These are phyloP conservation scores for Caenorhabditis auriculariae DNA, from an alignment of 2,888 invertebrate species.

Conservation along the genomic window DNA sequence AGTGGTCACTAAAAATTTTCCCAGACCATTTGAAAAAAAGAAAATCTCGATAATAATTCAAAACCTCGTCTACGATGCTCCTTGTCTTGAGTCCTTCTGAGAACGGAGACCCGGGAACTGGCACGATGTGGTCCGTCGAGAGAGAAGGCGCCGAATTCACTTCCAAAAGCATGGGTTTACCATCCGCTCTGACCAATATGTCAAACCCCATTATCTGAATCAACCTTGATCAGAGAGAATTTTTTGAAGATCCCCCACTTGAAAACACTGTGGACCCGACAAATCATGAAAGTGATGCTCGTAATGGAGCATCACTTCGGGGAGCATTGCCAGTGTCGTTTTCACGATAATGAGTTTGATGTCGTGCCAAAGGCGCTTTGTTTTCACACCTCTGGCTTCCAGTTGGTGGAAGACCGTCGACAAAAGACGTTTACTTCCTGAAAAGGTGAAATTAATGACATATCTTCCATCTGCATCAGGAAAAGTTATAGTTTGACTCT, in stretches of 20 bases:
- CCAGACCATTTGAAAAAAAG: no score
- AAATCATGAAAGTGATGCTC: slow-evolving; percentile 59
- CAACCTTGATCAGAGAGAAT: background rate
- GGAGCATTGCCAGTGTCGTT: slow-evolving; percentile 67
- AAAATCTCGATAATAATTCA: no score
- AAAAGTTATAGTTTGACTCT: no score
- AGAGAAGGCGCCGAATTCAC: slow-evolving; percentile 68
- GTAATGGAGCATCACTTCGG: slow-evolving; percentile 66
- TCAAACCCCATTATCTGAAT: slow-evolving; percentile 68
- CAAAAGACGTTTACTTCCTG: slow-evolving; percentile 67
- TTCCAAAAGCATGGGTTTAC: slow-evolving; percentile 66
- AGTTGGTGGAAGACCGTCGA: slow-evolving; percentile 65
- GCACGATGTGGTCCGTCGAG: slow-evolving; percentile 53
- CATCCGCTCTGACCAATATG: slow-evolving; percentile 65
- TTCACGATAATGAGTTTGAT: slow-evolving; percentile 66
- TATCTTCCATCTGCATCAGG: no score
- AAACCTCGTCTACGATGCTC: slow-evolving; percentile 59
- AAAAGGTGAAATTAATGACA: no score
- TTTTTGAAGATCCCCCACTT: slow-evolving; percentile 62
- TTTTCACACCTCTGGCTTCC: slow-evolving; percentile 64
- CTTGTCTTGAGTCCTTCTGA: slow-evolving; percentile 52
- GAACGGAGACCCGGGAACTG: slow-evolving; percentile 25
- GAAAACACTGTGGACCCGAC: slow-evolving; percentile 66
- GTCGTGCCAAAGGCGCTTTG: slow-evolving; percentile 64
- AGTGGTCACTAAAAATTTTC: no score